phyloP scores from a whole-genome alignment of 2,888 invertebrate genomes.

The Eumerus sabulonum region DNA sequence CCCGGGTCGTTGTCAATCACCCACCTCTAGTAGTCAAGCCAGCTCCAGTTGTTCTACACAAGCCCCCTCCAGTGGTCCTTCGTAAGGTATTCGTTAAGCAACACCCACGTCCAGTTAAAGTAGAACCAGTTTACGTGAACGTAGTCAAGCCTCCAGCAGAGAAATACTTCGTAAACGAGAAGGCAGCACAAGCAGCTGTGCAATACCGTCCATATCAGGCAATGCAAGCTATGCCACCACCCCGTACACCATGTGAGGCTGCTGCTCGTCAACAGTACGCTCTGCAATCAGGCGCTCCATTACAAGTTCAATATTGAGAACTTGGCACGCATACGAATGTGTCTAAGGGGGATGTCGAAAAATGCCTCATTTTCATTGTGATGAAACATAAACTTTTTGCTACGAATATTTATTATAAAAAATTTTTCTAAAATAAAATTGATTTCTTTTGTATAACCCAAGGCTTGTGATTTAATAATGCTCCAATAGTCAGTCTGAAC shows the following conservation, averaged over 20 bases:
- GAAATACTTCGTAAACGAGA: conserved; percentile 77
- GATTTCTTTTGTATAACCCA: conserved; percentile 13
- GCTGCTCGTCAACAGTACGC: conserved; percentile 16
- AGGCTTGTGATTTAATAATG: background rate
- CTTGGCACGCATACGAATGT: background rate
- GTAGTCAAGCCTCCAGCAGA: conserved; percentile 78
- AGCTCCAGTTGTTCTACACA: conserved; percentile 78
- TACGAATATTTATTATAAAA: conserved; percentile 52
- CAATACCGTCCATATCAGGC: background rate
- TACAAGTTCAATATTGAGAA: background rate
- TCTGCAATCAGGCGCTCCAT: conserved; percentile 26
- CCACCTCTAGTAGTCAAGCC: conserved; percentile 78
- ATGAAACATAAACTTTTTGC: conserved; percentile 31
- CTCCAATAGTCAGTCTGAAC: background rate
- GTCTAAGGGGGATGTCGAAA: background rate
- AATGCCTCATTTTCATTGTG: background rate
- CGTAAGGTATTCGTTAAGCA: conserved; percentile 77
- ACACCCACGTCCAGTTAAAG: conserved; percentile 77
- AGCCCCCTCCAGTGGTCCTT: conserved; percentile 77
- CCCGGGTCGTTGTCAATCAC: conserved; percentile 77
- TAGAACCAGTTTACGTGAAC: conserved; percentile 77
- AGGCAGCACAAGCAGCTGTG: conserved; percentile 62
- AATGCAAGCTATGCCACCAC: background rate
- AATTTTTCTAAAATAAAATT: conserved; percentile 54
- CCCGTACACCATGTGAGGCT: background rate